phyloP scores from a whole-genome alignment of 2,888 invertebrate genomes.

The Apamea anceps region DNA sequence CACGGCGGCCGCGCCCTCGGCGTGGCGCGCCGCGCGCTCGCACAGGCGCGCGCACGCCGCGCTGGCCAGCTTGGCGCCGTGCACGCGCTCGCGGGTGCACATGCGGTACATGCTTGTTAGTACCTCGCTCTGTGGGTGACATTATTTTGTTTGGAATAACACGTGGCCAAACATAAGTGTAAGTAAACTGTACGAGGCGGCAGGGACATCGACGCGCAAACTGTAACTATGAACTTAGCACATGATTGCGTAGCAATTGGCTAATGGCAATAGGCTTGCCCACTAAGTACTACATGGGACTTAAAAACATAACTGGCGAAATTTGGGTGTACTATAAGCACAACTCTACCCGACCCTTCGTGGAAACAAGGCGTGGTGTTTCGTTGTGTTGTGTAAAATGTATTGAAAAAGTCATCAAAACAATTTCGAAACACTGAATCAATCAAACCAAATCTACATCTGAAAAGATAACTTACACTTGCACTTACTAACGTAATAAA shows the following conservation, averaged over 20 bases:
- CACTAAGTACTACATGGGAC: no score
- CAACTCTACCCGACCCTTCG: no score
- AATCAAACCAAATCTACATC: no score
- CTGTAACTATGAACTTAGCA: background rate
- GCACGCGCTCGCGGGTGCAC: constrained; percentile 70
- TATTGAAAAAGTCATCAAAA: no score
- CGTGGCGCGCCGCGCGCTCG: constrained; percentile 61
- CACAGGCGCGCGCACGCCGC: constrained; percentile 72
- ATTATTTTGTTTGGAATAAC: background rate
- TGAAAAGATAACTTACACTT: no score
- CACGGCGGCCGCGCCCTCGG: constrained; percentile 71
- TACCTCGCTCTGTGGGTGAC: constrained; percentile 75
- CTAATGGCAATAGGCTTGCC: no score
- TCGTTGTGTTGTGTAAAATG: no score
- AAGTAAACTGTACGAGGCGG: background rate
- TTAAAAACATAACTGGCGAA: no score
- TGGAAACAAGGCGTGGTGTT: no score
- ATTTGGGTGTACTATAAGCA: no score
- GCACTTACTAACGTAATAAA: no score
- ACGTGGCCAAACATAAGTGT: background rate
- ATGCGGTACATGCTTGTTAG: constrained; percentile 73
- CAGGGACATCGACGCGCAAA: background rate
- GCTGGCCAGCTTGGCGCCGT: constrained; percentile 58
- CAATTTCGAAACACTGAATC: no score
- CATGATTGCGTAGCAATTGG: background rate